Percentiles rank a stretch among this genome's conserved stretches.
Evolutionary conservation across 2,797 vertebrate genomes (phyloP).

Genomic region (Pseudopleuronectes americanus): DNA sequence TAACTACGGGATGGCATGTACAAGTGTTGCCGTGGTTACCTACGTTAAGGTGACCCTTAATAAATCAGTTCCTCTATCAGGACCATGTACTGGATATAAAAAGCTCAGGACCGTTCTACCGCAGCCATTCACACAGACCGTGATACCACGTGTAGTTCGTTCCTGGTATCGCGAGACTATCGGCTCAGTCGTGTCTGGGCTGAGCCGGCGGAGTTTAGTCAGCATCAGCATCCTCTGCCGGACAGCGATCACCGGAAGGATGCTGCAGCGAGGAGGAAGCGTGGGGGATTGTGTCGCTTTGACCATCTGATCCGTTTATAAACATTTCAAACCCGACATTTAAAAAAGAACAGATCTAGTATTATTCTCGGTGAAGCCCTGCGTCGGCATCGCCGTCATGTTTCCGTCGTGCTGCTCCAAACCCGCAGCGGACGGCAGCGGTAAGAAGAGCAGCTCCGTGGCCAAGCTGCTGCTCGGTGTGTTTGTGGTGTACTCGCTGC

Average conservation of each 20-base stretch:
- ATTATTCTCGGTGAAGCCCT: background rate
- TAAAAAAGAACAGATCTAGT: no score
- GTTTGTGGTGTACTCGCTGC: constrained; percentile 91
- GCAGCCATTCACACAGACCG: no score
- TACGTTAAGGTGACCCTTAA: no score
- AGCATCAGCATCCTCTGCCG: constrained; percentile 58
- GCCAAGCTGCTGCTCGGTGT: constrained; percentile 91
- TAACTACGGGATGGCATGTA: no score
- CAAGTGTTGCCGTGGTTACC: no score
- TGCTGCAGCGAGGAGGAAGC: constrained; percentile 54
- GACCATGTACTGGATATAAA: no score
- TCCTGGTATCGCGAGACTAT: background rate
- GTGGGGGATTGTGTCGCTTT: constrained; percentile 24
- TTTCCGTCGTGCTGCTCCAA: constrained; percentile 82
- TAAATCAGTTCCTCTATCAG: no score
- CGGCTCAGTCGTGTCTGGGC: background rate
- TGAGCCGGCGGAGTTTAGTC: constrained; percentile 7
- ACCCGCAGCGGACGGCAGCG: constrained; percentile 65
- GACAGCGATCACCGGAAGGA: constrained; percentile 69
- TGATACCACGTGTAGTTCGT: background rate
- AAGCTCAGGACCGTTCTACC: no score
- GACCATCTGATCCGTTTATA: constrained; percentile 5
- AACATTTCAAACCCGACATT: background rate
- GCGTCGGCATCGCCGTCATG: constrained; percentile 54
- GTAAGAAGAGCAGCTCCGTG: constrained; percentile 82